These are phyloP conservation scores for Holacanthus passer DNA, from an alignment of 2,113 vertebrate genomes.

Conservation along the genomic window DNA sequence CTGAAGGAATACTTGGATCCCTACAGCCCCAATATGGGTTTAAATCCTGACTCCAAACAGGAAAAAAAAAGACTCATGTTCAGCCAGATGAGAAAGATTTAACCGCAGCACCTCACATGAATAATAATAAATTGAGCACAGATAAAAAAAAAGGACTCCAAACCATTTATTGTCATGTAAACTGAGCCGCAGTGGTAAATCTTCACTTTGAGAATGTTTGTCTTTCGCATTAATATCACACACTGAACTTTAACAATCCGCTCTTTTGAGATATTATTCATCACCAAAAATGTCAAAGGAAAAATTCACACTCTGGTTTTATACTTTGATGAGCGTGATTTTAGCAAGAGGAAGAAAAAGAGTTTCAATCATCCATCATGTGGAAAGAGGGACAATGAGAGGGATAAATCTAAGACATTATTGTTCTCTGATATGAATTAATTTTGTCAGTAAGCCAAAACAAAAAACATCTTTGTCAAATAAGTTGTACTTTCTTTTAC, in stretches of 20 bases:
- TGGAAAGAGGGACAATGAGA: not conserved
- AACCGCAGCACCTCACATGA: constrained; percentile 77
- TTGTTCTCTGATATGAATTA: not conserved
- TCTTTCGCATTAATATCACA: constrained; percentile 76
- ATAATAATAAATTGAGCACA: constrained; percentile 83
- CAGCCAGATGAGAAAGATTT: constrained; percentile 79
- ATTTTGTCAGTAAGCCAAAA: not conserved
- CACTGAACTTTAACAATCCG: constrained; percentile 66
- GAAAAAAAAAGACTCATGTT: constrained; percentile 67
- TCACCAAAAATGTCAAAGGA: constrained; percentile 35
- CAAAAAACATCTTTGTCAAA: not conserved
- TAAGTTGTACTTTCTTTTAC: not conserved
- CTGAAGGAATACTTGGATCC: constrained; percentile 72
- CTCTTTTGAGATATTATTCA: constrained; percentile 52
- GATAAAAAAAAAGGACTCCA: constrained; percentile 59
- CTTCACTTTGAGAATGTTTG: constrained; percentile 70
- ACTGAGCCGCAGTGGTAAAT: constrained; percentile 59
- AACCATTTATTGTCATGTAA: constrained; percentile 83
- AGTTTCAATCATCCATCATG: not conserved
- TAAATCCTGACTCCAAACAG: constrained; percentile 80
- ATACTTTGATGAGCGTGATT: constrained; percentile 22
- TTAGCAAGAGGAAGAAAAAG: not conserved
- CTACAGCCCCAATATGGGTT: constrained; percentile 81
- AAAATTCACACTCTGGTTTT: constrained; percentile 2
- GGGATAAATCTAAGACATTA: not conserved